A percentile compares a stretch with the other conserved stretches of the same genome.
These are phyloP conservation scores for Hippocampus comes DNA, from an alignment of 2,113 vertebrate species.

Conservation along the genomic window DNA sequence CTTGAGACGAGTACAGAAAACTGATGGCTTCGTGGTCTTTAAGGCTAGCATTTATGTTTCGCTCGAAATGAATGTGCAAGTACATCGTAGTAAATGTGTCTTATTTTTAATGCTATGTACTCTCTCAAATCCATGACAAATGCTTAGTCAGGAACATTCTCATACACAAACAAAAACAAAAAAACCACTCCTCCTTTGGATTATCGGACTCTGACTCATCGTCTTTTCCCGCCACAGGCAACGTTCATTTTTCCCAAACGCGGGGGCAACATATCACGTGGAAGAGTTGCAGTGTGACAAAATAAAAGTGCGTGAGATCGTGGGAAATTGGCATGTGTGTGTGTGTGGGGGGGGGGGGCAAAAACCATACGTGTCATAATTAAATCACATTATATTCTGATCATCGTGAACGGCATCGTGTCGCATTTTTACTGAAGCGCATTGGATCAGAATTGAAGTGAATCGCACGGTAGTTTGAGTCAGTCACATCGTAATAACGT, in stretches of 20 bases:
- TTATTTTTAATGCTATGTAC: background rate
- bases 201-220: slow-evolving; percentile 45
- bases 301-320: slow-evolving; percentile 52
- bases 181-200: background rate
- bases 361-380: slow-evolving; percentile 8
- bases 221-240: slow-evolving; percentile 53
- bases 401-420: too few relatives aligned
- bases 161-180: slow-evolving; percentile 45
- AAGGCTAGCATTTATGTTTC: background rate
- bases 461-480: background rate
- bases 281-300: slow-evolving; percentile 60
- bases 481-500: background rate
- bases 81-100: background rate
- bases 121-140: background rate
- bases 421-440: too few relatives aligned
- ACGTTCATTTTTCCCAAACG: slow-evolving; percentile 65
- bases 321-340: slow-evolving; percentile 51
- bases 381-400: too few relatives aligned
- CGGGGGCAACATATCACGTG: slow-evolving; percentile 41
- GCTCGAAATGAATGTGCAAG: background rate
- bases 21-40: background rate
- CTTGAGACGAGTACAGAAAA: background rate
- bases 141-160: background rate
- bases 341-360: background rate
- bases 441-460: too few relatives aligned